Percentiles rank a stretch among this genome's conserved stretches.
These are phyloP conservation scores for Mythimna vitellina DNA, from an alignment of 2,888 invertebrate species.

Conservation along the genomic window DNA sequence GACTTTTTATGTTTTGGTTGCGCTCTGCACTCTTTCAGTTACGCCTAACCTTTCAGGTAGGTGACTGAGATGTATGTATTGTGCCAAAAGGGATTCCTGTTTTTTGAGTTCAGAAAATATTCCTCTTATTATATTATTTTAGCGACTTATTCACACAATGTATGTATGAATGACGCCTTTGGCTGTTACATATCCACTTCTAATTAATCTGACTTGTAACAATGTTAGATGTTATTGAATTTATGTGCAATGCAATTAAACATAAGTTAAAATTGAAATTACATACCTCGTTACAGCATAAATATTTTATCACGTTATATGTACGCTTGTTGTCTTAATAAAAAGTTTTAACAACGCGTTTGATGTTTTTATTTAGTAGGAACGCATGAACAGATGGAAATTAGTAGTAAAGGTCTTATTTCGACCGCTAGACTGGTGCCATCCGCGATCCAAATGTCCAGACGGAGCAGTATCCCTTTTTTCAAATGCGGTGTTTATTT, in stretches of 20 bases:
- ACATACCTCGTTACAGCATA: conserved; percentile 59
- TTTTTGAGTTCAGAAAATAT: conserved; percentile 6
- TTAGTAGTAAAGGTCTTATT: no score
- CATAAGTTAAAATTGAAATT: conserved; percentile 51
- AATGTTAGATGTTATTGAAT: conserved; percentile 14
- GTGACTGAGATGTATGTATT: not conserved
- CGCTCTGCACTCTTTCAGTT: not conserved
- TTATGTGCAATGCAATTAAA: conserved; percentile 48
- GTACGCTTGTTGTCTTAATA: conserved; percentile 70
- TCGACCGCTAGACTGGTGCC: no score
- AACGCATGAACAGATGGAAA: no score
- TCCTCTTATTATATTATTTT: conserved; percentile 3
- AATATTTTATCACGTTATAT: conserved; percentile 66
- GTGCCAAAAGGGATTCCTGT: conserved; percentile 23
- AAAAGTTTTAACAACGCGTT: conserved; percentile 52
- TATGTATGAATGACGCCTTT: conserved; percentile 8
- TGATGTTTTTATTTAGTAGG: conserved; percentile 3
- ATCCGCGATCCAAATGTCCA: no score
- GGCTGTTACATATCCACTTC: conserved; percentile 29
- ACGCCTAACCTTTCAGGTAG: not conserved
- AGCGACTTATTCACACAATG: not conserved
- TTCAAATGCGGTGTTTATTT: no score
- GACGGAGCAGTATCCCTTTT: no score
- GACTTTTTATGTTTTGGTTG: not conserved
- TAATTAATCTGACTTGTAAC: conserved; percentile 3